Base-by-base conservation (phyloP, 2,113 vertebrate genomes). In the Crocuta crocuta region DNA sequence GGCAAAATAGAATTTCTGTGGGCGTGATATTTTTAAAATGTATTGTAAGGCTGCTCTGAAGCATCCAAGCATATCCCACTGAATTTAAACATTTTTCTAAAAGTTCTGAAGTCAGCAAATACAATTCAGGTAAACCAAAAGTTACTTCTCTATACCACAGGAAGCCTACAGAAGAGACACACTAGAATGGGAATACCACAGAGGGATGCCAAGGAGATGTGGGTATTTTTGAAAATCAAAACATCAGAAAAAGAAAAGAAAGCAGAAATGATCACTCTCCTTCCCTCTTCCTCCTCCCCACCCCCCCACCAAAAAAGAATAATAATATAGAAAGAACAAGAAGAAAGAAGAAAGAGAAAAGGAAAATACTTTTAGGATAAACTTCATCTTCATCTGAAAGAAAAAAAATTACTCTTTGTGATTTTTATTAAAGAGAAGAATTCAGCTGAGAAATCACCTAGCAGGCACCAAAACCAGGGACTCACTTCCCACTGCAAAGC, bases 1-100 rank as follows among this genome's bases (percentile, higher is more conserved):
- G 98, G 97, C 65, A 95, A 97, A 97, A 97, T n/a, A 97, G 95
- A 97, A 97, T 98, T 95, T 97, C 97, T 98, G 97, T 33, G 97
- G 97, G 97, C 79, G 45, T 93, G 93, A 89, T 97, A 98, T 97
- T 98, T 98, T 98, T 97, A 95, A 94, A 95, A 97, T 97, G 95
- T 93, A 97, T 95, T 96, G 31, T 97, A 93, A 98, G 78, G 63
- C 93, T 96, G 61, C 85, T 97, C 89, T 95, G 94, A 98, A 80
- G 95, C 96, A 96, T 71, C 91, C 91, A 97, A 96, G 95, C 97
- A 97, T 97, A 98, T 96, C 97, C 97, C 98, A 98, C 91, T 65
- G 78, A 93, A 91, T 86, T 95, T 55, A 93, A 89, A 91, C 73
- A 91, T 86, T 96, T 96, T 91, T 95, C 89, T 94, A 91, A 97